Evolutionary conservation across 2,797 vertebrate species (phyloP), one percentile per base, ranked within the genome.

Genomic region (Lycodopsis pacificus): DNA sequence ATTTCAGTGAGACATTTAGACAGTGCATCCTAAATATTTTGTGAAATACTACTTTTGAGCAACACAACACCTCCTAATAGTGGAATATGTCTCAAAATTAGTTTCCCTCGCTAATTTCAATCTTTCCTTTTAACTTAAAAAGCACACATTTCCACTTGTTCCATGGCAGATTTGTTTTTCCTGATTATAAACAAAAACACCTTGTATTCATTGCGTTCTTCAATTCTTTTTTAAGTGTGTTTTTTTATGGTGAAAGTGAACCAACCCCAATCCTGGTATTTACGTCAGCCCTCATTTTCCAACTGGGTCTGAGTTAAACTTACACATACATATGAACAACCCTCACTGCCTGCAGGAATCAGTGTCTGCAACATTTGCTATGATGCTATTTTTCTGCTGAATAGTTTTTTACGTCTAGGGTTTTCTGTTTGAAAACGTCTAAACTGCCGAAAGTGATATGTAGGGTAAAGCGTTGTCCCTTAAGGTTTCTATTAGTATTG

Each of bases 241-340:
- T 57, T 15, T 53, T 13, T n/a, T 54, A 14, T 20, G 9, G 2
- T 67, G 53, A 63, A 34, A 63, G 4, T 48, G 27, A 73, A 71
- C 38, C 12, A 22, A 53, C 49, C 22, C 49, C 14, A 4, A 73
- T 19, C 34, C 22, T 63, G 53, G 17, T 59, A 36, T 75, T 58
- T n/a, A 75, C 53, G 46, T 9, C 19, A 40, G 22, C 14, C 58
- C n/a, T 64, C 6, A 44, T 72, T 79, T 75, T 75, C 7, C n/a
- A 69, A 20, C 46, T 70, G 3, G 27, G 30, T 70, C 22, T 38
- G 44, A 76, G 48, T 58, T 36, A 76, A 59, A n/a, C 40, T 46
- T 22, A 48, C 9, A 65, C 42, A 48, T 42, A 34, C 56, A 49
- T 15, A 38, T n/a, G 20, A 74, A 58, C 22, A 20, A 44, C 56